Evolutionary conservation across 30 jellyfish, hydroid and myxozoan genomes (phyloP).

Genomic region (Nemopilema nomurai): DNA sequence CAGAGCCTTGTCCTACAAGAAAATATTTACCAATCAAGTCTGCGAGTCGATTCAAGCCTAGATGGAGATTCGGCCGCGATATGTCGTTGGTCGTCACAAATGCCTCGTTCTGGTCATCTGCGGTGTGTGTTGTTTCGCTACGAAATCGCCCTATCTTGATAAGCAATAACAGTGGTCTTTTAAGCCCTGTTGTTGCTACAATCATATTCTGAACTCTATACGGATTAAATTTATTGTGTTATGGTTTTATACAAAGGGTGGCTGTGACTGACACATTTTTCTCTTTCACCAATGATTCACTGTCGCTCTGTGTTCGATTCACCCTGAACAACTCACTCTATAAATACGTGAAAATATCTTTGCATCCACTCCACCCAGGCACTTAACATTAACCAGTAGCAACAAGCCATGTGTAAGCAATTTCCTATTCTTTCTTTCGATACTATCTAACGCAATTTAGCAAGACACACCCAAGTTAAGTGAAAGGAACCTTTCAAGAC

Average conservation of each 20-base stretch:
- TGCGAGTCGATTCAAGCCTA: background rate
- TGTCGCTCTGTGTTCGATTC: background rate
- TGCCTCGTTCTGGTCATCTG: background rate
- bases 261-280: background rate
- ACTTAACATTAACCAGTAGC: background rate
- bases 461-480: background rate
- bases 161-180: background rate
- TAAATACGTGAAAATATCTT: background rate
- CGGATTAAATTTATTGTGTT: background rate
- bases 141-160: background rate
- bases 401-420: background rate
- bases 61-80: background rate
- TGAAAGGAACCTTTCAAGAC: background rate
- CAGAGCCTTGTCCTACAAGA: background rate
- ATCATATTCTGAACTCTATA: background rate
- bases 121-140: too few relatives aligned
- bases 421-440: background rate
- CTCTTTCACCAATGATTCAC: background rate
- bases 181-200: background rate
- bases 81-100: background rate
- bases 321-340: background rate
- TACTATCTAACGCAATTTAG: background rate
- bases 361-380: background rate
- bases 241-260: background rate
- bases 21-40: background rate